Evolutionary conservation across 1,140 invertebrate species (phyloP).

Genomic region (Drosophila watanabei): DNA sequence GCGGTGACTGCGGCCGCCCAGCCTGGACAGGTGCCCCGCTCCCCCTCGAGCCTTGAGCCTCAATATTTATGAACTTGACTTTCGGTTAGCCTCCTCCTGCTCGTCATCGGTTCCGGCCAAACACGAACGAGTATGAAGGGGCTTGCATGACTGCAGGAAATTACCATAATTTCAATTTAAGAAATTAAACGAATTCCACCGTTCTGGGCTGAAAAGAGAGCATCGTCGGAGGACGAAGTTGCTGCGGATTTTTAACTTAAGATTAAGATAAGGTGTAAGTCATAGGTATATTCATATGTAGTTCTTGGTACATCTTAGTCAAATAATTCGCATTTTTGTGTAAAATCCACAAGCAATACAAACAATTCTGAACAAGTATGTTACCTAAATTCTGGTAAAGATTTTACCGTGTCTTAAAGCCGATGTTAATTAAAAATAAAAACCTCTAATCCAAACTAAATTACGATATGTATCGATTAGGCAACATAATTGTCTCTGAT

Average conservation of each 20-base stretch:
- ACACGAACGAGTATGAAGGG: constrained; percentile 68
- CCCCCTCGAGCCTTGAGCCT: constrained; percentile 38
- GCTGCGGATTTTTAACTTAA: background rate
- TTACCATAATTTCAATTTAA: constrained; percentile 85
- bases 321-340: background rate
- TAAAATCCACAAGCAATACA: background rate
- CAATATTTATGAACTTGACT: constrained; percentile 78
- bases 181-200: constrained; percentile 78
- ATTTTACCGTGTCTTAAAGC: too few species aligned
- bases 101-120: constrained; percentile 41
- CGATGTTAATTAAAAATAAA: too few species aligned
- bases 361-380: too few species aligned
- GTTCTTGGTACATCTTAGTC: background rate
- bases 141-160: constrained; percentile 79
- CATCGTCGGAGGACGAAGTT: constrained; percentile 12
- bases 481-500: background rate
- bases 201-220: constrained; percentile 53
- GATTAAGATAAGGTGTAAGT: background rate
- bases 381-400: too few species aligned
- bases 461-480: background rate
- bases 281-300: background rate
- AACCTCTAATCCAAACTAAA: background rate
- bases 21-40: constrained; percentile 19
- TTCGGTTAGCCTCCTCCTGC: constrained; percentile 50
- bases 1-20: constrained; percentile 41